Evolutionary conservation across 2,113 vertebrate genomes (phyloP), one percentile per base, ranked within the genome.

Genomic region (Nematolebias whitei): DNA sequence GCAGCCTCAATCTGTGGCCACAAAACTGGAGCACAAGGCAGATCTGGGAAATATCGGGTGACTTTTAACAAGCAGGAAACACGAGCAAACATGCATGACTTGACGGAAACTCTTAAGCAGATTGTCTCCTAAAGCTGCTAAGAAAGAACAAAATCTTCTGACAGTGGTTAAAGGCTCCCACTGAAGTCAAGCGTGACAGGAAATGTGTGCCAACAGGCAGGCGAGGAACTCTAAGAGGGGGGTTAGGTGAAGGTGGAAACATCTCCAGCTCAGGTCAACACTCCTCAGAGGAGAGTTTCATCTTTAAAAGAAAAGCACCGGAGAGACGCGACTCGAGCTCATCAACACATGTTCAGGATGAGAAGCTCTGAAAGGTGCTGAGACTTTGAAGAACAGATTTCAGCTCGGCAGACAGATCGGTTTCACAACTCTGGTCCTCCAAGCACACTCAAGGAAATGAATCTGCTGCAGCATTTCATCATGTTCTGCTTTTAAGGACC

Each of bases 101-200:
- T 69, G 69, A 74, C 66, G 69, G n/a, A 72, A 50, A 75, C 59
- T 67, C 64, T 61, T 69, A 72, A 86, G 76, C 52, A 77, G 85
- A 86, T 83, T 80, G 63, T 11, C 63, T 63, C 51, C 53, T 49
- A 65, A 73, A 85, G 84, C 64, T 32, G 68, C 78, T 82, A 40
- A 83, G 39, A 68, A 47, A 70, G 44, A 35, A 19, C 52, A 13
- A 26, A 79, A 38, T 58, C 65, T 55, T 65, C 58, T 38, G 29
- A 47, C 48, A 41, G 61, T 5, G 9, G 45, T 54, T n/a, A 61
- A 57, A 59, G 58, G 72, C 52, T 80, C 68, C 72, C 7, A 15
- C 15, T 39, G 19, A 47, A 69, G 59, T 71, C 16, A 72, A 24
- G 61, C 56, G 48, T 56, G 59, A 68, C 65, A 52, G 58, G 13